Evolutionary conservation across 30 jellyfish, hydroid and myxozoan species (phyloP).

Genomic region (Pelagia noctiluca): DNA sequence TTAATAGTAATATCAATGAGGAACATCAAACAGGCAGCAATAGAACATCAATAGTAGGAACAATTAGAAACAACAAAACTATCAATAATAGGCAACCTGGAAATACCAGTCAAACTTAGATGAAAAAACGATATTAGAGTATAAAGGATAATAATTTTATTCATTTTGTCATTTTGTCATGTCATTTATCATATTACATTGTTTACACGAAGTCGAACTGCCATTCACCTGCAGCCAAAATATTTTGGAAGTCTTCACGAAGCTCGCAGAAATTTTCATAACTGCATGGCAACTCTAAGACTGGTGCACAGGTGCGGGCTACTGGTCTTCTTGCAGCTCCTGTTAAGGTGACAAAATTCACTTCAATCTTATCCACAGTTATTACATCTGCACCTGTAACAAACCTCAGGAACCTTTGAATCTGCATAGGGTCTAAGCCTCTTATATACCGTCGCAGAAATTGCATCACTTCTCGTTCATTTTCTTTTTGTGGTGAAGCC

Average conservation of each 20-base stretch:
- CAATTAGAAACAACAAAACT: no score
- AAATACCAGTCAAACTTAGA: no score
- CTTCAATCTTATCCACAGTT: slow-evolving; percentile 4
- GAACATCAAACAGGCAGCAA: no score
- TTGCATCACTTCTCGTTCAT: neutral
- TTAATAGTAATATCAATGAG: no score
- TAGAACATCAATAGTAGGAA: no score
- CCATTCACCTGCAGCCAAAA: slow-evolving; percentile 21
- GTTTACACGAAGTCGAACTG: neutral
- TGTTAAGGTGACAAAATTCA: neutral
- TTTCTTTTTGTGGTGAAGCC: neutral
- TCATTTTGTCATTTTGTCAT: no score
- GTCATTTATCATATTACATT: neutral
- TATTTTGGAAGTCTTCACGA: slow-evolving; percentile 1
- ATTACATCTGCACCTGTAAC: slow-evolving; percentile 16
- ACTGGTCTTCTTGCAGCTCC: slow-evolving; percentile 31
- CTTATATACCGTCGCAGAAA: slow-evolving; percentile 4
- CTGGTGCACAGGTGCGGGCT: slow-evolving; percentile 44
- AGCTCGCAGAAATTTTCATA: neutral
- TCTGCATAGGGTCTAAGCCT: neutral
- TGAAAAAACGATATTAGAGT: no score
- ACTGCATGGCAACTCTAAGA: slow-evolving; percentile 26
- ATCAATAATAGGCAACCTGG: no score
- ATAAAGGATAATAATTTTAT: no score
- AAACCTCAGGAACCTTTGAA: neutral